These are phyloP conservation scores for Oreochromis spilurus DNA, from an alignment of 2,113 vertebrate species.

Conservation along the genomic window DNA sequence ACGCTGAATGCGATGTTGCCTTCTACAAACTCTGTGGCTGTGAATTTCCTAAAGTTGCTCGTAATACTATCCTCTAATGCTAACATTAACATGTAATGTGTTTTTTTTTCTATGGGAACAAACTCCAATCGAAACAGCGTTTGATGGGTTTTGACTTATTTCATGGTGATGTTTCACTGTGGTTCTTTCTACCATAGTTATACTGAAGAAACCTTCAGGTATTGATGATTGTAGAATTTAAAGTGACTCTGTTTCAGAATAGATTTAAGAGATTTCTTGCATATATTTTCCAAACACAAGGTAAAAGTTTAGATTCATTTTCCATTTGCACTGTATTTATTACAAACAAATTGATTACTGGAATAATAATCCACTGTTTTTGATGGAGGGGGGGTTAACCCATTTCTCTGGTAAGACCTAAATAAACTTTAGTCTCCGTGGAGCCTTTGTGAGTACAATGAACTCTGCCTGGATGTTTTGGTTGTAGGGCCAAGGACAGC, in stretches of 20 bases:
- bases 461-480: neutral
- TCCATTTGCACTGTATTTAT: neutral
- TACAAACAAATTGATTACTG: neutral
- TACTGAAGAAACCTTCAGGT: neutral
- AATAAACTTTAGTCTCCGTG: neutral
- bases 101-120: neutral
- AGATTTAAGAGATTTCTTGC: accelerated
- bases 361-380: neutral
- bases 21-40: neutral
- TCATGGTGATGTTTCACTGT: neutral
- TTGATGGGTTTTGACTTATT: neutral
- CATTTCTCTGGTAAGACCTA: neutral
- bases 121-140: neutral
- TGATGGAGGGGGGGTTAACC: neutral
- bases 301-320: accelerated
- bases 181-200: neutral
- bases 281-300: neutral
- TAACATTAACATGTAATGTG: neutral
- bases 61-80: neutral
- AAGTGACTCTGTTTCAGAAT: neutral
- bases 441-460: neutral
- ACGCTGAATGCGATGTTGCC: accelerated
- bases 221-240: accelerated
- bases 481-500: neutral
- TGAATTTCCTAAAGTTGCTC: neutral